These are phyloP conservation scores for Steinernema khuongi DNA, from an alignment of 1,140 invertebrate genomes.

Conservation along the genomic window DNA sequence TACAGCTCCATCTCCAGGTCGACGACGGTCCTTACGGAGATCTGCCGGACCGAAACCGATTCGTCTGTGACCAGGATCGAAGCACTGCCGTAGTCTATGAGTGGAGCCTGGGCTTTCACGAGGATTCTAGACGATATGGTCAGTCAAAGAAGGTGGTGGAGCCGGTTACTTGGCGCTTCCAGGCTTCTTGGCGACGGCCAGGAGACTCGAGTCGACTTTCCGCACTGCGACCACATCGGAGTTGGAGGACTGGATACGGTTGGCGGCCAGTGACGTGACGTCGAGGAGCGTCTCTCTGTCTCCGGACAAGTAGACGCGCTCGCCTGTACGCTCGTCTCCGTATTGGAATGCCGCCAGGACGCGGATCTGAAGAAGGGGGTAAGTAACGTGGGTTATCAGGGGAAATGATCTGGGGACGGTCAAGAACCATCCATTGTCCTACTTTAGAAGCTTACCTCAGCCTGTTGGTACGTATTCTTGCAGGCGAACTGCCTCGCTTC, in stretches of 20 bases:
- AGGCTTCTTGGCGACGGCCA: background rate
- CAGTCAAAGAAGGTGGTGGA: background rate
- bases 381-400: too few species aligned
- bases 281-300: slow-evolving; percentile 33
- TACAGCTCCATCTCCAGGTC: slow-evolving; percentile 5
- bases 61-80: background rate
- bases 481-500: slow-evolving; percentile 35
- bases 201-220: background rate
- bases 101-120: background rate
- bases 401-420: background rate
- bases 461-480: slow-evolving; percentile 29
- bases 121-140: background rate
- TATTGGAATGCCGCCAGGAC: slow-evolving; percentile 31
- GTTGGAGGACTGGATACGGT: slow-evolving; percentile 10
- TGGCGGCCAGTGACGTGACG: slow-evolving; percentile 29
- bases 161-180: background rate
- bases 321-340: slow-evolving; percentile 33
- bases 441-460: slow-evolving; percentile 19
- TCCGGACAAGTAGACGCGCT: slow-evolving; percentile 28
- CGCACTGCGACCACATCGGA: background rate
- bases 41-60: background rate
- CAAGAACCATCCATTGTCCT: background rate
- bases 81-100: background rate
- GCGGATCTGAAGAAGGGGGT: too few species aligned
- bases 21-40: background rate